Evolutionary conservation across 2,113 vertebrate genomes (phyloP), one percentile per base, ranked within the genome.

Genomic region (Gymnogyps californianus): DNA sequence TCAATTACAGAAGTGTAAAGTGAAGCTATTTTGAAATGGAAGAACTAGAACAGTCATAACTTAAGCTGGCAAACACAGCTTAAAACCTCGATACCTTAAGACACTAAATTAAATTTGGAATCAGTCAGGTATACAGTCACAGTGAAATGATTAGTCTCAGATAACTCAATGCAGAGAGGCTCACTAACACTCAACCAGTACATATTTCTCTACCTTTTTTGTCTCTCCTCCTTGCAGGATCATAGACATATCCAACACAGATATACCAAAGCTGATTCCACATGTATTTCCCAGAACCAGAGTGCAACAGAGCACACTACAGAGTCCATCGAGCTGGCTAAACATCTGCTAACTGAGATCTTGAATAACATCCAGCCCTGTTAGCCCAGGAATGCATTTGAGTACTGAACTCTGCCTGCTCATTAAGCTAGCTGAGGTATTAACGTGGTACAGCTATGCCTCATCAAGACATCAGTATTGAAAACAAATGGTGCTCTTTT

Each of bases 151-250:
- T 74, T 65, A 52, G 24, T 44, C 34, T 72, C 44, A n/a, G 25
- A 49, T 16, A 71, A 62, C 13, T 75, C 70, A 82, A 0, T 49
- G 31, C 12, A 85, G 42, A 87, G 9, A 59, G 12, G 13, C 11
- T 92, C 0, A 0, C 32, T 69, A 44, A 51, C 9, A 47, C 13
- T 49, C 31, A 71, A 4, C 4, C 5, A 58, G 7, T 42, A 38
- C 4, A 20, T 14, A 46, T 55, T 52, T 88, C 16, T 61, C 11
- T 36, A 40, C 18, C 9, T 90, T 62, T 87, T 51, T 28, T 61
- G 6, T 24, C 18, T 24, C 22, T 77, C 5, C 8, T 84, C 15
- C 16, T 87, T 69, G 13, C 24, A 87, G 51, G 24, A 36, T 54
- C 44, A 69, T 1, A 47, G 49, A 38, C 2, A 2, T 10, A 71